Conservation (phyloP, 2,888 invertebrate genomes). For the Laspeyria flexula region DNA sequence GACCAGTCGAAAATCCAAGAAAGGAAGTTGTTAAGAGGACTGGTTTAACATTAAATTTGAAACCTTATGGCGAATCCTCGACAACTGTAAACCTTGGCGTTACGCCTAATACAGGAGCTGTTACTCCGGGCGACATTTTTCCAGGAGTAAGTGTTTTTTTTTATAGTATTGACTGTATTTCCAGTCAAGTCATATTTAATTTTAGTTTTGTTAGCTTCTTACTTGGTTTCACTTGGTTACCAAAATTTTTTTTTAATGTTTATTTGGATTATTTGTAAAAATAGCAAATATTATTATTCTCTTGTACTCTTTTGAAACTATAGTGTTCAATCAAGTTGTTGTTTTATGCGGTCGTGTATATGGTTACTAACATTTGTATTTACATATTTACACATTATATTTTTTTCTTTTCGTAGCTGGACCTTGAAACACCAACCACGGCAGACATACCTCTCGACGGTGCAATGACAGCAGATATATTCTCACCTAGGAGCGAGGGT, state of each 20-base stretch:
- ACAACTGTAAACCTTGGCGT: conserved; percentile 34
- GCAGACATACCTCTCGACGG: conserved; percentile 76
- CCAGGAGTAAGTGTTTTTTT: conserved; percentile 62
- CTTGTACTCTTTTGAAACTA: no score
- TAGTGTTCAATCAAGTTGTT: no score
- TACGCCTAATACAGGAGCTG: conserved; percentile 61
- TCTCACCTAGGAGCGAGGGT: conserved; percentile 68
- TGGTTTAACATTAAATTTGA: conserved; percentile 73
- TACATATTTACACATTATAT: background rate
- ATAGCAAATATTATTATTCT: no score
- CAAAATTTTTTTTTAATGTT: no score
- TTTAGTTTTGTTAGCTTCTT: no score
- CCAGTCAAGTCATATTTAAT: no score
- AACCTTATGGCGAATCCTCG: conserved; percentile 62
- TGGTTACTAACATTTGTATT: background rate
- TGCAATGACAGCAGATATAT: conserved; percentile 63
- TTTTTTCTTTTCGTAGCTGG: conserved; percentile 61
- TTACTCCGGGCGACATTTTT: conserved; percentile 77
- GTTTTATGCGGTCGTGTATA: no score
- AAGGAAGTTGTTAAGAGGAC: conserved; percentile 58
- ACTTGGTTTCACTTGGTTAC: no score
- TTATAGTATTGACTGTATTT: background rate
- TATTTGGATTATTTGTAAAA: no score
- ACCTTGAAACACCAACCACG: conserved; percentile 82
- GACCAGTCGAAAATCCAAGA: conserved; percentile 35